These are phyloP conservation scores for Phataginus tricuspis DNA, from an alignment of 2,797 vertebrate species.

Conservation along the genomic window DNA sequence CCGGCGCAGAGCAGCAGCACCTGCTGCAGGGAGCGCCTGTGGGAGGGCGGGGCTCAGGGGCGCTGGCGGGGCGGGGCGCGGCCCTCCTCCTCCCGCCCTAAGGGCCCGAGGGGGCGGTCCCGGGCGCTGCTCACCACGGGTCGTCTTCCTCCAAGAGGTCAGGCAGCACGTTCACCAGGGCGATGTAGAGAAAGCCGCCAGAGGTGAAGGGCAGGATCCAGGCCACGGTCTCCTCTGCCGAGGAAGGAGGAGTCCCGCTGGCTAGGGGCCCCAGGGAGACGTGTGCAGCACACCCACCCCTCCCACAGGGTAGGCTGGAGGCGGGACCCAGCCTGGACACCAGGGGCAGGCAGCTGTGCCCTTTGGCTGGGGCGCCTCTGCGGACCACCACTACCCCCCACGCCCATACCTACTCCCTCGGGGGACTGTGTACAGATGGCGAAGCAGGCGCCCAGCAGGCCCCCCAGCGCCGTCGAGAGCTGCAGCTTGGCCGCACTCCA, in stretches of 20 bases:
- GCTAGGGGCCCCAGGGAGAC: background rate
- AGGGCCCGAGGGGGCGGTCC: too few relatives aligned
- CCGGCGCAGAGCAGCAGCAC: conserved; percentile 93
- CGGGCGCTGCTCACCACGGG: conserved; percentile 83
- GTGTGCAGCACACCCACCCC: accelerated
- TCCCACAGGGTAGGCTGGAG: background rate
- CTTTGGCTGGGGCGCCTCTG: background rate
- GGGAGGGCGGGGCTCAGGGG: conserved; percentile 37
- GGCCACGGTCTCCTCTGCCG: conserved; percentile 90
- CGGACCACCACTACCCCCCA: background rate
- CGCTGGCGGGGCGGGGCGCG: accelerated
- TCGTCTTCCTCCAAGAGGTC: conserved; percentile 96
- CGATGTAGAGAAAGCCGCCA: conserved; percentile 98
- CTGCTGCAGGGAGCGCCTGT: conserved; percentile 94
- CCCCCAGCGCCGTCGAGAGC: conserved; percentile 94
- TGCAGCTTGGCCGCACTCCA: conserved; percentile 98
- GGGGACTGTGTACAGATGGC: conserved; percentile 95
- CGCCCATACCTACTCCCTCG: conserved; percentile 92
- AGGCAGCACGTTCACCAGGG: conserved; percentile 96
- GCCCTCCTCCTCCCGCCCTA: background rate
- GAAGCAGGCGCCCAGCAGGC: conserved; percentile 94
- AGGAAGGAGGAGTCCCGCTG: conserved; percentile 41
- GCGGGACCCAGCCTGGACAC: background rate
- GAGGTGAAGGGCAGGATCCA: conserved; percentile 98
- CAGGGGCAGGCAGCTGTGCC: background rate